Evolutionary conservation across 2,888 invertebrate species (phyloP).

Genomic region (Limenitis camilla): DNA sequence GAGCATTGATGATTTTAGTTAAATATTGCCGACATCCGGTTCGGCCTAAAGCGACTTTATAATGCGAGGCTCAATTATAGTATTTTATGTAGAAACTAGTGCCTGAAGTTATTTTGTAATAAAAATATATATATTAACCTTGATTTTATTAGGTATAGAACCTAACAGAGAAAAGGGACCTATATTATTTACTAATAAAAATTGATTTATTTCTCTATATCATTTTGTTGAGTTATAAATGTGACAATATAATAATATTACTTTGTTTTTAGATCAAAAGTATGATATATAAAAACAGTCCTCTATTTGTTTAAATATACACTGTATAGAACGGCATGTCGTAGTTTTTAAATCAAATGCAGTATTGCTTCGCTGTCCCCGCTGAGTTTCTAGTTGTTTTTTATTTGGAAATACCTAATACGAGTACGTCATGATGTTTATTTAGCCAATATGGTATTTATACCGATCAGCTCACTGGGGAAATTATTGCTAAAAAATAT

Average conservation of each 20-base stretch:
- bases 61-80: slow-evolving; percentile 44
- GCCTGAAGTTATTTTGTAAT: background rate
- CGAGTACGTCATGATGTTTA: slow-evolving; percentile 35
- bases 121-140: no score
- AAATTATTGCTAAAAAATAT: slow-evolving; percentile 11
- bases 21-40: slow-evolving; percentile 56
- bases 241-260: no score
- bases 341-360: slow-evolving; percentile 63
- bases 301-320: slow-evolving; percentile 24
- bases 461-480: slow-evolving; percentile 26
- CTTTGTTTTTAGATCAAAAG: background rate
- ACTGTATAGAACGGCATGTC: slow-evolving; percentile 34
- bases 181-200: no score
- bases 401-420: slow-evolving; percentile 43
- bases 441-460: slow-evolving; percentile 44
- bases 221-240: no score
- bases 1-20: slow-evolving; percentile 47
- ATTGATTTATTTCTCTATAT: no score
- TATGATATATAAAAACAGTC: slow-evolving; percentile 1
- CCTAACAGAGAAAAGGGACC: no score
- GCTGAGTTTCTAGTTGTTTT: slow-evolving; percentile 47
- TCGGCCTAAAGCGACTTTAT: slow-evolving; percentile 36
- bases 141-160: no score
- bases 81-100: slow-evolving; percentile 8
- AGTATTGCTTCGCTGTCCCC: slow-evolving; percentile 54